These are phyloP conservation scores for Drosophila trapezifrons DNA, from an alignment of 1,140 invertebrate genomes.

Conservation along the genomic window DNA sequence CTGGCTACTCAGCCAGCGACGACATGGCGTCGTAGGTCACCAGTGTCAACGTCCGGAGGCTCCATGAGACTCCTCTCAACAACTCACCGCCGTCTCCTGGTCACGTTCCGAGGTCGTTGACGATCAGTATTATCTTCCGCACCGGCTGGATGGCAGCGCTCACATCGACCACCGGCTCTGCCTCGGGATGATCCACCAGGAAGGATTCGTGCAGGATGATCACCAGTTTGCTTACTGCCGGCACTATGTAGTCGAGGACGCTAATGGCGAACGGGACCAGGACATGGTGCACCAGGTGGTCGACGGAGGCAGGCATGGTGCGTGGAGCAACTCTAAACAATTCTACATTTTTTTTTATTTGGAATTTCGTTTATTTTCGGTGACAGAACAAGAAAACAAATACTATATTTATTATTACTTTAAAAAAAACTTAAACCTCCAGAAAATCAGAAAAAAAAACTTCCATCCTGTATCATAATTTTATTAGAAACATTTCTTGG, in stretches of 20 bases:
- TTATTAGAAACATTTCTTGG: background rate
- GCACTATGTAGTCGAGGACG: conserved; percentile 18
- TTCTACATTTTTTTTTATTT: too few species aligned
- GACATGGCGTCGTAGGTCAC: conserved; percentile 12
- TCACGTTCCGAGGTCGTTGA: background rate
- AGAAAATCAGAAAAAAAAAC: too few species aligned
- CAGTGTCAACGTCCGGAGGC: background rate
- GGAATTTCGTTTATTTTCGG: background rate
- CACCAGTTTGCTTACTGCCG: background rate
- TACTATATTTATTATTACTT: too few species aligned
- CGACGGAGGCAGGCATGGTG: conserved; percentile 2
- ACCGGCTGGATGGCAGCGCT: background rate
- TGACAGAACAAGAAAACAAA: background rate
- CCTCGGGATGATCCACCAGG: background rate
- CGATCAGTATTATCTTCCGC: background rate
- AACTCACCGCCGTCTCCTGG: conserved; percentile 11
- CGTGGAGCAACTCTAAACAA: too few species aligned
- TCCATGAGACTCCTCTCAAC: background rate
- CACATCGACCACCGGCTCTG: conserved; percentile 18
- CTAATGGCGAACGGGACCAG: conserved; percentile 11
- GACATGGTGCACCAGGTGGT: conserved; percentile 4
- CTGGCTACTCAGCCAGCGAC: background rate
- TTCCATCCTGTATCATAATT: background rate
- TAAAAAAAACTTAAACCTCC: too few species aligned
- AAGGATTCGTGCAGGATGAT: conserved; percentile 31